Percentiles rank a stretch among this genome's conserved stretches.
Conservation (phyloP, 2,888 invertebrate species). For the Xanthia icteritia region DNA sequence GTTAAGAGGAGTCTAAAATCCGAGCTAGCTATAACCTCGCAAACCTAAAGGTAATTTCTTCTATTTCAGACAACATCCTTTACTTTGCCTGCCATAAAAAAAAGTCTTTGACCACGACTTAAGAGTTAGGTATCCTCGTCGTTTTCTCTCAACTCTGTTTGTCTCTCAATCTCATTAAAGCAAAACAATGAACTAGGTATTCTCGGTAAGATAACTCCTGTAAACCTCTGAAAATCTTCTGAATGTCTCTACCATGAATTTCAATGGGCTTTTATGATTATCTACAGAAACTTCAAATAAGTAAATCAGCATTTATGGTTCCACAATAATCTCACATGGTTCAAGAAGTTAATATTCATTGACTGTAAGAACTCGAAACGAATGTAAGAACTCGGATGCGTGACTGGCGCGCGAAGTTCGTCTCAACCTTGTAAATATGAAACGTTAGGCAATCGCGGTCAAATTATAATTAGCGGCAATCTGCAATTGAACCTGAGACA, state of each 20-base stretch:
- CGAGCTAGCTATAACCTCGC: not conserved
- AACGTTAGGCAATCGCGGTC: slow-evolving; percentile 33
- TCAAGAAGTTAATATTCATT: not conserved
- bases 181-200: not conserved
- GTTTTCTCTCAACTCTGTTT: not conserved
- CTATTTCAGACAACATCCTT: not conserved
- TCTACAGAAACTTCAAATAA: slow-evolving; percentile 2
- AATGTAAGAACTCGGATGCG: slow-evolving; percentile 1
- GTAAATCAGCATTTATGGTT: not conserved
- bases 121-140: not conserved
- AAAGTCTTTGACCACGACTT: not conserved
- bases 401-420: slow-evolving; percentile 17
- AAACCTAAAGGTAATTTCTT: not conserved
- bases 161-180: not conserved
- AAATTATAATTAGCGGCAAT: slow-evolving; percentile 44
- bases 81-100: not conserved
- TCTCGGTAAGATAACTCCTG: not conserved
- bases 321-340: not conserved
- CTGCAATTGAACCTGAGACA: slow-evolving; percentile 19
- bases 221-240: not conserved
- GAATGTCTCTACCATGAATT: not conserved
- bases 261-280: not conserved
- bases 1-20: not conserved
- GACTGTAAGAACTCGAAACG: not conserved
- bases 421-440: slow-evolving; percentile 49